A percentile compares a stretch with the other conserved stretches of the same genome.
Evolutionary conservation across 2,888 invertebrate genomes (phyloP).

Genomic region (Tenodera sinensis): DNA sequence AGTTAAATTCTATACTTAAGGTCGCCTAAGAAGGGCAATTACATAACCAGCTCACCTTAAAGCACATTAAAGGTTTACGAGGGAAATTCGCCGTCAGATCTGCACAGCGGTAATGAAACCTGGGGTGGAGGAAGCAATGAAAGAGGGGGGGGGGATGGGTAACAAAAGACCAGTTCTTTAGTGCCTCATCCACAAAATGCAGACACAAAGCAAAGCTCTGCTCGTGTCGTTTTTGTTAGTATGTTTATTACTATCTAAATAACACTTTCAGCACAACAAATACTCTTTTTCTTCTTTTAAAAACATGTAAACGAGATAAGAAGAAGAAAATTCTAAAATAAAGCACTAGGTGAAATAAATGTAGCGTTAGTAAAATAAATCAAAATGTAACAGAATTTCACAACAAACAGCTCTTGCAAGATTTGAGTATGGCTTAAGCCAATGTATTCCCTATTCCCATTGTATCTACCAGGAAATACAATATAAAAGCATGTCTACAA

Average conservation of each 20-base stretch:
- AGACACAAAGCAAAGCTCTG: background rate
- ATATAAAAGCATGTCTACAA: too few species aligned
- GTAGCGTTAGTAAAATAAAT: too few species aligned
- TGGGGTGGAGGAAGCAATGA: background rate
- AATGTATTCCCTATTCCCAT: too few species aligned
- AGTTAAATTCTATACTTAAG: background rate
- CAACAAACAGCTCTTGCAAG: too few species aligned
- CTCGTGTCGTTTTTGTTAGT: background rate
- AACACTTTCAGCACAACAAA: too few species aligned
- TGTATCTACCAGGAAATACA: too few species aligned
- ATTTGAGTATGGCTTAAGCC: too few species aligned
- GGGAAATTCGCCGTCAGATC: background rate
- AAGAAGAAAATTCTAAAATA: too few species aligned
- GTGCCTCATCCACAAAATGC: background rate
- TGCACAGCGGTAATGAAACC: background rate
- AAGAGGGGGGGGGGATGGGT: background rate
- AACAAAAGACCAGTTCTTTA: background rate
- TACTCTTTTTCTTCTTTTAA: too few species aligned
- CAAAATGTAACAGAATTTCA: too few species aligned
- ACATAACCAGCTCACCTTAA: background rate
- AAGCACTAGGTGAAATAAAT: too few species aligned
- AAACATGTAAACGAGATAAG: too few species aligned
- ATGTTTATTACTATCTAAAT: background rate
- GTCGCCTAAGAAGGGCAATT: background rate
- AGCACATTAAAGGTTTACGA: background rate